These are phyloP conservation scores for Micoletzkya japonica DNA, from an alignment of 2,888 invertebrate species.

Conservation along the genomic window DNA sequence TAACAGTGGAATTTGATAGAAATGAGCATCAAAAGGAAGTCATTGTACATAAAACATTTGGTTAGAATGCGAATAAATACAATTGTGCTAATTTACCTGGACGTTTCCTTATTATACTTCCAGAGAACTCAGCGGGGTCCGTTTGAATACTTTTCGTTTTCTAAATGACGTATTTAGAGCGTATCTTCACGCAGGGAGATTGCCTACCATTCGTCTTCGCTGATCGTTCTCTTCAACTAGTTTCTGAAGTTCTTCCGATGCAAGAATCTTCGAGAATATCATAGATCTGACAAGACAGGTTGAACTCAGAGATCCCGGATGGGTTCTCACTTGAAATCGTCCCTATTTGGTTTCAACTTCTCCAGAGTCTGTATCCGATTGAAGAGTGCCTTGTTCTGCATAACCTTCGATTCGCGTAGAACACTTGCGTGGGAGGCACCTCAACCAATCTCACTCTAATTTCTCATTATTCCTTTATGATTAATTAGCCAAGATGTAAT, in stretches of 20 bases:
- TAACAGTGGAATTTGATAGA: no score
- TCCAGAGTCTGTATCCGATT: conserved; percentile 45
- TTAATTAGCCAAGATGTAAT: no score
- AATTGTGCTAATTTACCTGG: not conserved
- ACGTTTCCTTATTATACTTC: not conserved
- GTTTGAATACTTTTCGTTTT: conserved; percentile 3
- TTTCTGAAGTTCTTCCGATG: conserved; percentile 44
- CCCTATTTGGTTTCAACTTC: conserved; percentile 35
- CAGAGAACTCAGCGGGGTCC: not conserved
- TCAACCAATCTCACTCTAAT: not conserved
- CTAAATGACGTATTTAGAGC: no score
- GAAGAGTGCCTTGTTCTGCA: conserved; percentile 36
- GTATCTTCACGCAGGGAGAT: no score
- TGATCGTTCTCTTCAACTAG: conserved; percentile 35
- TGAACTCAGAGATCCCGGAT: not conserved
- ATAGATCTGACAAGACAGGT: conserved; percentile 33
- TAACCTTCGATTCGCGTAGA: conserved; percentile 3
- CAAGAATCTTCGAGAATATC: conserved; percentile 48
- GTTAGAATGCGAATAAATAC: no score
- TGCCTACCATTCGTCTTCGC: not conserved
- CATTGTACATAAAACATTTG: no score
- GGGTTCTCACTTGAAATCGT: conserved; percentile 33
- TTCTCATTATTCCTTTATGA: not conserved
- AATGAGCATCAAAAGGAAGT: no score
- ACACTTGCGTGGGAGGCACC: not conserved